Evolutionary conservation across 2,113 vertebrate species (phyloP), one percentile per base, ranked within the genome.

Genomic region (Anarhynchus alexandrinus): DNA sequence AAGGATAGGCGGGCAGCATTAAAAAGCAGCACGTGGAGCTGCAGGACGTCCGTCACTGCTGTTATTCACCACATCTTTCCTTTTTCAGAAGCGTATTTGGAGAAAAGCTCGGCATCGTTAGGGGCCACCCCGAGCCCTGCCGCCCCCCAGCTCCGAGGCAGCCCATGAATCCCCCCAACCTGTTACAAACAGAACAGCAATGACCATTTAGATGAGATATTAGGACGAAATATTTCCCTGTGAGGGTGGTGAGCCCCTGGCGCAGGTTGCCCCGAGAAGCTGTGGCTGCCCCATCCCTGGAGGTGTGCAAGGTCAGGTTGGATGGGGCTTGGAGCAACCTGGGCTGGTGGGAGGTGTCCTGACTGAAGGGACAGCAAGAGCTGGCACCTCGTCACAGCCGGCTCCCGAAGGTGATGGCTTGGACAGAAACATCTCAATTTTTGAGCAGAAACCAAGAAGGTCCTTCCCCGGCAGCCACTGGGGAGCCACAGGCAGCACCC

Each of bases 331-430:
- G 43, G 43, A 45, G 43, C 43, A 45, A 7, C 43, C 43, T 45
- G 43, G 43, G 43, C 43, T 45, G 43, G 43, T 7, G 43, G 43
- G 43, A 45, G 43, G 43, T 45, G 43, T 8, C 45, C 45, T 18
- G 19, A 5, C 11, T 20, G 55, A 1, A 4, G 49, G 32, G 66
- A n/a, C 2, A 3, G 65, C 1, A 5, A 38, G 65, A 67, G 78
- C 77, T 86, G 20, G 3, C 58, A 26, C 27, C 71, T 42, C 1
- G 0, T 7, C 77, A 58, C 47, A 52, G 47, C 25, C 1, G 2
- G 22, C 34, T 81, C 69, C 91, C 1, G 0, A 23, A 15, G 47
- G 40, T 10, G 79, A 78, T 15, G 16, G 21, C 42, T 52, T 14
- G 22, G 42, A 11, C 49, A 27, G 57, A 78, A 69, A 86, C 2